A percentile compares a stretch with the other conserved stretches of the same genome.
These are phyloP conservation scores for Pituophis catenifer DNA, from an alignment of 2,113 vertebrate genomes.

Conservation along the genomic window DNA sequence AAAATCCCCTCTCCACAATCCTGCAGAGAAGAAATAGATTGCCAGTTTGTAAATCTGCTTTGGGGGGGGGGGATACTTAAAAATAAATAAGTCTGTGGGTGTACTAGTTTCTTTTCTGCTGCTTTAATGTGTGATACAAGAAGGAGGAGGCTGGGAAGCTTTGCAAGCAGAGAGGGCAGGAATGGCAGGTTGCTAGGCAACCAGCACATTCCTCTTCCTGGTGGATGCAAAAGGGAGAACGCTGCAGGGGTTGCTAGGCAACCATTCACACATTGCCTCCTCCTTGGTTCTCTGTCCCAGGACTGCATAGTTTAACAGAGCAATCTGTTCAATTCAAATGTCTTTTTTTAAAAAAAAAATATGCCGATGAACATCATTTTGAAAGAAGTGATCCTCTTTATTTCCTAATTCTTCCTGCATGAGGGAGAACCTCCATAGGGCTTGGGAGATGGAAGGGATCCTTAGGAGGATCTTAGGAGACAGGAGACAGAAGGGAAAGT, in stretches of 20 bases:
- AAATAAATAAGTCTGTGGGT: background rate
- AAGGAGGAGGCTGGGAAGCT: background rate
- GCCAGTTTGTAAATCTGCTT: background rate
- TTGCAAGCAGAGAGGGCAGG: background rate
- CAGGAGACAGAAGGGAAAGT: background rate
- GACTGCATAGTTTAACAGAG: background rate
- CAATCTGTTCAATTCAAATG: background rate
- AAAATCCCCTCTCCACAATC: slow-evolving; percentile 87
- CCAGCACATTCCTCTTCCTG: background rate
- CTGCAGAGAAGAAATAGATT: slow-evolving; percentile 53
- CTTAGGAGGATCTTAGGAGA: no score
- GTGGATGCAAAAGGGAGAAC: background rate
- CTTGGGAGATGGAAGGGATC: background rate
- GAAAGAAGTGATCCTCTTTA: background rate
- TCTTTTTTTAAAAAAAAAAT: background rate
- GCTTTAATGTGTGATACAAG: background rate
- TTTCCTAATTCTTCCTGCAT: background rate
- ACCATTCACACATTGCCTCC: background rate
- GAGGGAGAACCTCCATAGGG: background rate
- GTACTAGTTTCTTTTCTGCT: background rate
- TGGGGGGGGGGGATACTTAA: background rate
- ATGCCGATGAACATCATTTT: background rate
- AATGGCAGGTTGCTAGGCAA: background rate
- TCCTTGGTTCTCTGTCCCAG: background rate
- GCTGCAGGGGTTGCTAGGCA: background rate